Evolutionary conservation across 2,113 vertebrate genomes (phyloP), one percentile per base, ranked within the genome.

Genomic region (Riparia riparia): DNA sequence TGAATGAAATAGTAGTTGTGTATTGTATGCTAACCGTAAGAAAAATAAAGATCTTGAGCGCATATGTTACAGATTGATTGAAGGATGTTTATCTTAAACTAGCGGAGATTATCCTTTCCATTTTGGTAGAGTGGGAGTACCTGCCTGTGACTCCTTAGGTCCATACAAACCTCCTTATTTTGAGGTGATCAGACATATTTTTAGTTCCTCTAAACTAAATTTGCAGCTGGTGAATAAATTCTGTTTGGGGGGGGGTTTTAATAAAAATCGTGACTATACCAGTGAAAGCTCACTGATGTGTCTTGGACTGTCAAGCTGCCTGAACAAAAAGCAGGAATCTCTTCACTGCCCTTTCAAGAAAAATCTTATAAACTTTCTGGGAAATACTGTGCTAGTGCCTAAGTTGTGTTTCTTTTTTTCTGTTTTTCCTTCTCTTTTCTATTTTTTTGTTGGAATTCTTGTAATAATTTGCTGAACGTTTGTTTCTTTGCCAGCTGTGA

Each of bases 201-300:
- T 50, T 31, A 66, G 60, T 70, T 66, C 4, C 9, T 74, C 32
- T 41, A 28, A 76, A 70, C 20, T 69, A 53, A 25, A 56, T 78
- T 84, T 93, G 28, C 14, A 58, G 34, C 12, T 58, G 29, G 17
- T 47, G 32, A 41, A 54, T 54, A 65, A 60, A 37, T 63, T 54
- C 6, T 58, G 19, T 7, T 79, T 64, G 3, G 44, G 9, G 2
- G 9, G 2, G 0, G 63, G 44, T 82, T 45, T 5, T 2, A 8
- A 10, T 66, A 83, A 73, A 80, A 54, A 24, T 12, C 7, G 5
- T 32, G 16, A 16, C 56, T 54, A 5, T 17, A 50, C 32, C 37
- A 57, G 42, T 32, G 57, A 49, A 84, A 41, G 44, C 41, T 74
- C 2, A 1, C 3, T 44, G 39, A 10, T 58, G 19, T 57, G 9